These are phyloP conservation scores for Lysandra coridon DNA, from an alignment of 2,888 invertebrate genomes.

Conservation along the genomic window DNA sequence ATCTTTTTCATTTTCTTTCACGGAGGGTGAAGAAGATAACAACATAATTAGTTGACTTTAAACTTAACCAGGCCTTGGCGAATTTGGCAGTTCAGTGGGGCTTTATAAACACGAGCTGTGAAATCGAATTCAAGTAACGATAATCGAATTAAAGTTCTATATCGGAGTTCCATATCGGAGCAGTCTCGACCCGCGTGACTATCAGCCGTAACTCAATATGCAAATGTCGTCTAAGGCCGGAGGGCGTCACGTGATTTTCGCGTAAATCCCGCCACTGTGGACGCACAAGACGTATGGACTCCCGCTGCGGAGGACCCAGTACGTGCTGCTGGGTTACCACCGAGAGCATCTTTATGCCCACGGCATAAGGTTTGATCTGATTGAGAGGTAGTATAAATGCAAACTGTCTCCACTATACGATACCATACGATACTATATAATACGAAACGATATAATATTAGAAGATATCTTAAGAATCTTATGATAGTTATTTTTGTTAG, in stretches of 20 bases:
- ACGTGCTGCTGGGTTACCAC: slow-evolving; percentile 17
- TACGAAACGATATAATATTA: neutral
- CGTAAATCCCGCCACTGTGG: slow-evolving; percentile 44
- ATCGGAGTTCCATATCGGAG: neutral
- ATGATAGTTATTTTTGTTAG: no score
- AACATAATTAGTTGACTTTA: neutral
- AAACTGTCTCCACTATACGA: neutral
- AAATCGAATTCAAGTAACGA: neutral
- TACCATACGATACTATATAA: no score
- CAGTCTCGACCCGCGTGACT: slow-evolving; percentile 40
- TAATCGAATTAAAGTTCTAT: no score
- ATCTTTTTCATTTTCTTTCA: neutral
- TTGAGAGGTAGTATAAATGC: neutral
- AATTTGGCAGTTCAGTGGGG: neutral
- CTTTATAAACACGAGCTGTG: neutral
- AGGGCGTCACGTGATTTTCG: slow-evolving; percentile 47
- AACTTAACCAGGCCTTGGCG: neutral
- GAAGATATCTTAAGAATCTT: neutral
- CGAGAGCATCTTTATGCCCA: neutral
- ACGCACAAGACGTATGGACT: slow-evolving; percentile 32
- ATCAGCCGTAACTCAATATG: slow-evolving; percentile 41
- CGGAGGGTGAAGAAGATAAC: neutral
- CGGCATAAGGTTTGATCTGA: neutral
- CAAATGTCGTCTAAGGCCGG: slow-evolving; percentile 39
- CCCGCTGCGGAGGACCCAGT: slow-evolving; percentile 19